These are phyloP conservation scores for Peromyscus maniculatus DNA, from an alignment of 2,113 vertebrate genomes.

Conservation along the genomic window DNA sequence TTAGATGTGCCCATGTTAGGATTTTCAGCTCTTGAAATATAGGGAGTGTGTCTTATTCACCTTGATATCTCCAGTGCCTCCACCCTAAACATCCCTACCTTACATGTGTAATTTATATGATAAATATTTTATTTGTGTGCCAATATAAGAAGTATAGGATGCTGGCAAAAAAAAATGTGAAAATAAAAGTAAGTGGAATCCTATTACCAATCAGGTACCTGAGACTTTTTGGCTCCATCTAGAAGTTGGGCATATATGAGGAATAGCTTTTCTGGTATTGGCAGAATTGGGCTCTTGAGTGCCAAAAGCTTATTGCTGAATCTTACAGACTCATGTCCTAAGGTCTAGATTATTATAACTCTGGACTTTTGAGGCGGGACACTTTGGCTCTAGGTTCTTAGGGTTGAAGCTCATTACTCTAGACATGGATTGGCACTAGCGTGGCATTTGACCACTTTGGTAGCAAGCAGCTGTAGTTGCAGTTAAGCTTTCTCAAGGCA, in stretches of 20 bases:
- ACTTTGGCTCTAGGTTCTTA: background rate
- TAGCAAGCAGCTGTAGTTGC: background rate
- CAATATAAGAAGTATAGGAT: background rate
- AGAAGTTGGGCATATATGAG: background rate
- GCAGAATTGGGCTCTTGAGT: background rate
- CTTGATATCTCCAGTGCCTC: background rate
- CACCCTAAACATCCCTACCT: background rate
- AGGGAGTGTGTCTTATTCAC: background rate
- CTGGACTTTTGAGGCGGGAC: background rate
- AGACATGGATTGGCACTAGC: no score
- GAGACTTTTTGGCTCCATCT: rapidly evolving
- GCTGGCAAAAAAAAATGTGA: background rate
- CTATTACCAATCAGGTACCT: background rate
- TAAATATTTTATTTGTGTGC: background rate
- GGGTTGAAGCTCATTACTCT: background rate
- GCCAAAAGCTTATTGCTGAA: background rate
- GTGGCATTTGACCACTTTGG: no score
- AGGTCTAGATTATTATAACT: background rate
- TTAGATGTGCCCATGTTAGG: background rate
- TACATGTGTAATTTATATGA: background rate
- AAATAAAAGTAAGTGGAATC: background rate
- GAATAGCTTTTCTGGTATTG: background rate
- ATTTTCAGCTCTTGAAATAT: background rate
- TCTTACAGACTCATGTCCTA: background rate
- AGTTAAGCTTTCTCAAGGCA: background rate